These are phyloP conservation scores for Cryptophagus acutangulus DNA, from an alignment of 2,888 invertebrate genomes.

Conservation along the genomic window DNA sequence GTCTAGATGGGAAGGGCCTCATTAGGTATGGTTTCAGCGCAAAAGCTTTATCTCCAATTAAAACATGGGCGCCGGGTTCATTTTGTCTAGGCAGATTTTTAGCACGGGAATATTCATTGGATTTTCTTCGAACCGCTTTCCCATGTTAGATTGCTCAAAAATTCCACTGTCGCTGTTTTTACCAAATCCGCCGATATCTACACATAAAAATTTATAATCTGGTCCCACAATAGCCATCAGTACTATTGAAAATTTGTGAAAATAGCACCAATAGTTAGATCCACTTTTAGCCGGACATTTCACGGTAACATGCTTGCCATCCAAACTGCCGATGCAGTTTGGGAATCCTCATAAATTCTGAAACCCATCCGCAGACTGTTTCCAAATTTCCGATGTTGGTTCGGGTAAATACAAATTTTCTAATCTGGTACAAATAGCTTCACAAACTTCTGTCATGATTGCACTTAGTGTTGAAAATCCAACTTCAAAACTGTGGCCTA, in stretches of 20 bases:
- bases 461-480: constrained; percentile 24
- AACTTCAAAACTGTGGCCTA: constrained; percentile 23
- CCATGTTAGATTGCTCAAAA: constrained; percentile 22
- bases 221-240: constrained; percentile 18
- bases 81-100: constrained; percentile 25
- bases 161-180: constrained; percentile 16
- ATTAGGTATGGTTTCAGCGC: constrained; percentile 23
- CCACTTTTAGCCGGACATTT: constrained; percentile 22
- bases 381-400: constrained; percentile 17
- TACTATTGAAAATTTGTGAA: constrained; percentile 20
- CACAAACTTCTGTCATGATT: constrained; percentile 20
- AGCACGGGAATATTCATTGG: constrained; percentile 21
- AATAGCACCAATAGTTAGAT: constrained; percentile 20
- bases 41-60: constrained; percentile 30
- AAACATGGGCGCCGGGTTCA: constrained; percentile 19
- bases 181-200: constrained; percentile 13
- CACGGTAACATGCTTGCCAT: constrained; percentile 24
- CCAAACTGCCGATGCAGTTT: constrained; percentile 20
- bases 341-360: constrained; percentile 20
- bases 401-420: constrained; percentile 14
- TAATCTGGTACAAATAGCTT: constrained; percentile 18
- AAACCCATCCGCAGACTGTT: constrained; percentile 16
- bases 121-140: constrained; percentile 19
- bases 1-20: constrained; percentile 25
- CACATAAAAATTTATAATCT: constrained; percentile 16